Conservation (phyloP, 2,797 vertebrate species). For the Sphaeramia orbicularis region DNA sequence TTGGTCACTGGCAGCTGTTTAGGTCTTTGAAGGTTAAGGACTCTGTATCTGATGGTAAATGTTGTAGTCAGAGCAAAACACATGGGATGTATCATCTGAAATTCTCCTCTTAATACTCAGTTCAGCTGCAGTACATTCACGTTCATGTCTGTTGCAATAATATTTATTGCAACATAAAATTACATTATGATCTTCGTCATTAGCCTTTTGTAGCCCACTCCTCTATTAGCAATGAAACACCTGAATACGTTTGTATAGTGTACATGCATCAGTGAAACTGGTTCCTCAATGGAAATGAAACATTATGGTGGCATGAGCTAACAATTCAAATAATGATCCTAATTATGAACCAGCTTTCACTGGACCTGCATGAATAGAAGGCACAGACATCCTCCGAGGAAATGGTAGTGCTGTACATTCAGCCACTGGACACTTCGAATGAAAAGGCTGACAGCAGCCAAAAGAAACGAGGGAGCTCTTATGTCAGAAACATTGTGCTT, state of each 20-base stretch:
- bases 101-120: no score
- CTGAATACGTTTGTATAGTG: constrained; percentile 23
- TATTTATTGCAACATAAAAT: no score
- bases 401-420: background rate
- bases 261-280: constrained; percentile 12
- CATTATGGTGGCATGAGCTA: constrained; percentile 33
- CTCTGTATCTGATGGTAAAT: no score
- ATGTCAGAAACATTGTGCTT: background rate
- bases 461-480: background rate
- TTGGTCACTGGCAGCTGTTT: no score
- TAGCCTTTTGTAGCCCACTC: no score
- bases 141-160: no score
- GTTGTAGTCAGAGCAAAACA: no score
- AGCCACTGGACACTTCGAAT: constrained; percentile 1
- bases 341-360: constrained; percentile 42
- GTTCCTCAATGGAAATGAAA: constrained; percentile 32
- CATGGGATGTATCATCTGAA: no score
- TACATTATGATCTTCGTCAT: no score
- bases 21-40: no score
- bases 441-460: constrained; percentile 38
- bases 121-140: no score
- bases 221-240: no score
- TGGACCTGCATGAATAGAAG: background rate
- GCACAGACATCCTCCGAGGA: constrained; percentile 19
- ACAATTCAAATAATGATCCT: constrained; percentile 56